Base-by-base conservation (phyloP, 2,888 invertebrate species). In the Pristionchus fissidentatus region DNA sequence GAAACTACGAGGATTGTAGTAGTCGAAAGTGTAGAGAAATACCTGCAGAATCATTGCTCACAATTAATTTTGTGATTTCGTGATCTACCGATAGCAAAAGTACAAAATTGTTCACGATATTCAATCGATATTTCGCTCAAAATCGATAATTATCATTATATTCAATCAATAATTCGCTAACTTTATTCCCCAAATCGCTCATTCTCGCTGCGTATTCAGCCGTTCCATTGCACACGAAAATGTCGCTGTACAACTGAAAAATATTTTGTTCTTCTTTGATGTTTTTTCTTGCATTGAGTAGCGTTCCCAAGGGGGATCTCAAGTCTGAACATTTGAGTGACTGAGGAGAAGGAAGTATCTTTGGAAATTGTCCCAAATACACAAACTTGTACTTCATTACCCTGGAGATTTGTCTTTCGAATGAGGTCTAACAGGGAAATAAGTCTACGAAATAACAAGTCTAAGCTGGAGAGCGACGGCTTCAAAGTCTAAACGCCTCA, bases 1-100 rank as follows among this genome's bases (percentile, higher is more conserved):
- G 80, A 89, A 89, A 82, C 89, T 90, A 83, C 87, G 85, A 3
- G 89, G 89, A 62, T 90, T 90, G 83, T 83, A 88, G 83, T 89
- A 89, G 79, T 90, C 88, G 81, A 90, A 90, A 0, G 89, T 87
- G 84, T 90, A 90, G 85, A 89, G 85, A 84, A 79, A 90, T 1
- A 89, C 79, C 79, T 84, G 70, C 15, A 26, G 29, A 15, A 41
- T 38, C 35, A 52, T 32, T 35, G n/a, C 32, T 52, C 19, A 78
- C 4, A 2, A 10, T 29, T 60, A 19, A 13, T 43, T 43, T 43
- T 3, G n/a, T 13, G n/a, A 41, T 26, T 55, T 55, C 22, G 55
- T 55, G n/a, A 13, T 70, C 78, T 19, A 10, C 7, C n/a, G n/a
- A n/a, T n/a, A n/a, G n/a, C n/a, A n/a, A n/a, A 32, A 73, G 83